Evolutionary conservation across 2,113 vertebrate species (phyloP).

Genomic region (Salvelinus sp.): DNA sequence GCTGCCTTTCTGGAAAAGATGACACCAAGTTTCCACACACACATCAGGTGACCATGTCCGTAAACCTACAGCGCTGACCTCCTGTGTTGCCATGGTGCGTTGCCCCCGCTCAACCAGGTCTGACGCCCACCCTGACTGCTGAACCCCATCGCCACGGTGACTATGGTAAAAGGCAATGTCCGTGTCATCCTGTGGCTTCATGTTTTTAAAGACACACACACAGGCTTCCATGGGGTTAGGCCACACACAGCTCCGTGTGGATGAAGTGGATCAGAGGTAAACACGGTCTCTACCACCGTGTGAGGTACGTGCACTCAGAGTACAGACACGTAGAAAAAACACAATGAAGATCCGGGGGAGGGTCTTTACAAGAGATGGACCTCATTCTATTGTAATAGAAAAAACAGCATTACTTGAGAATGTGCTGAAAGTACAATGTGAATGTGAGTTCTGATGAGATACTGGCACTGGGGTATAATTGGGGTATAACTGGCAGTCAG

Average conservation of each 20-base stretch:
- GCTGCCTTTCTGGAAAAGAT: neutral
- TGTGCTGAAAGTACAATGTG: neutral
- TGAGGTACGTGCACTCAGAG: slow-evolving; percentile 17
- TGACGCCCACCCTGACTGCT: slow-evolving; percentile 4
- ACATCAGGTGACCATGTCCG: slow-evolving; percentile 1
- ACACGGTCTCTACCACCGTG: slow-evolving; percentile 47
- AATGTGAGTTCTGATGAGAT: neutral
- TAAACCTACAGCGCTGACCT: neutral
- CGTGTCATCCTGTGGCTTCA: slow-evolving; percentile 3
- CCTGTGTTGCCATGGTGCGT: slow-evolving; percentile 9
- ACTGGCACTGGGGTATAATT: neutral
- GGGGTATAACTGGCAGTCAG: no score
- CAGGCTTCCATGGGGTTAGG: slow-evolving; percentile 47
- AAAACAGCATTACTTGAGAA: neutral
- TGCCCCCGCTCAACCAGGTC: slow-evolving; percentile 8
- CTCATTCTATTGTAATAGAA: neutral
- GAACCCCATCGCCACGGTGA: slow-evolving; percentile 3
- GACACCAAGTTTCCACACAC: neutral
- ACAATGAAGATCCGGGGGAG: slow-evolving; percentile 55
- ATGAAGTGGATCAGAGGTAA: slow-evolving; percentile 62
- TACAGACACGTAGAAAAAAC: slow-evolving; percentile 53
- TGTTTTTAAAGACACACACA: neutral
- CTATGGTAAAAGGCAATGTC: slow-evolving; percentile 13
- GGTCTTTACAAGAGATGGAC: slow-evolving; percentile 34
- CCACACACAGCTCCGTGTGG: slow-evolving; percentile 62